A percentile compares a stretch with the other conserved stretches of the same genome.
These are phyloP conservation scores for Bombus balteatus DNA, from an alignment of 1,140 invertebrate species.

Conservation along the genomic window DNA sequence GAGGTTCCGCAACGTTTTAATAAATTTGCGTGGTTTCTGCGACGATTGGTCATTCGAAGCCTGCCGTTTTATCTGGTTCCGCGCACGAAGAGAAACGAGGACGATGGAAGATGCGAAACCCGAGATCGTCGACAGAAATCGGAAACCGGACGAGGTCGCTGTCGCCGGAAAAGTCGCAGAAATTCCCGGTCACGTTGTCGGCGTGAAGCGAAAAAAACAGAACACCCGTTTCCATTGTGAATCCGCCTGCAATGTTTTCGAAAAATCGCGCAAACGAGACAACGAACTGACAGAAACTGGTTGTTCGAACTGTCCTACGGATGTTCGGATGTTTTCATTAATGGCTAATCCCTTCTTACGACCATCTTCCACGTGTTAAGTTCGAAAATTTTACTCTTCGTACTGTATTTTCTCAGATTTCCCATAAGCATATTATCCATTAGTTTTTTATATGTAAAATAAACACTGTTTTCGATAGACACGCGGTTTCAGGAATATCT, in stretches of 20 bases:
- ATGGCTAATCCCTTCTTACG: background rate
- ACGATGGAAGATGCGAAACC: constrained; percentile 39
- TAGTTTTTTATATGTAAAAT: no score
- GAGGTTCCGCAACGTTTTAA: background rate
- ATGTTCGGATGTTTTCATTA: background rate
- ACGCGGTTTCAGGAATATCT: no score
- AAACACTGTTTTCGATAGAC: no score
- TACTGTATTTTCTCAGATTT: no score
- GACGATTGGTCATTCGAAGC: constrained; percentile 12
- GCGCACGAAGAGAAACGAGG: constrained; percentile 22
- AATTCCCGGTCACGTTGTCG: constrained; percentile 5
- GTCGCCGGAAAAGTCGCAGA: constrained; percentile 36
- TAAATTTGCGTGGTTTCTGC: background rate
- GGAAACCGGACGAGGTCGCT: constrained; percentile 42
- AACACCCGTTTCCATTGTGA: background rate
- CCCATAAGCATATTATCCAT: no score
- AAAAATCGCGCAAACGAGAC: background rate
- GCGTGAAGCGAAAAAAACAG: background rate
- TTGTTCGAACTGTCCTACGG: background rate
- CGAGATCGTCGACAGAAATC: constrained; percentile 45
- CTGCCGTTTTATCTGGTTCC: constrained; percentile 35
- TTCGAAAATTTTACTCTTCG: no score
- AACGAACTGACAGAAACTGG: background rate
- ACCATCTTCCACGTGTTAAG: no score
- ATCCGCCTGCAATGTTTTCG: background rate